Evolutionary conservation across 2,797 vertebrate genomes (phyloP), one percentile per base, ranked within the genome.

Genomic region (Kryptolebias ocellatus): DNA sequence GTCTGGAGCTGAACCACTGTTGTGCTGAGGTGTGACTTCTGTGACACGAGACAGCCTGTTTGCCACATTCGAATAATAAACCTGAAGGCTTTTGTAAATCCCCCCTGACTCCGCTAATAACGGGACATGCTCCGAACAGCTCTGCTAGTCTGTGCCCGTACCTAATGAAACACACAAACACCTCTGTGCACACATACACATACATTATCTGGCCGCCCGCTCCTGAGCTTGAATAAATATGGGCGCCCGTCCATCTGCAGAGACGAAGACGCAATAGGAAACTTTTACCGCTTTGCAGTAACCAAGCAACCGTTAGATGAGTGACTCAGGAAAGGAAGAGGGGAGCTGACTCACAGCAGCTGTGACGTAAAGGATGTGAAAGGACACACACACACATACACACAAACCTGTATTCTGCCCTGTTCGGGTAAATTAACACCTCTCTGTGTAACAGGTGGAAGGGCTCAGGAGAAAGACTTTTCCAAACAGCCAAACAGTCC

Each of bases 161-260:
- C 16, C 51, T 65, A 67, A 65, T 52, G 37, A 85, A 77, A 70
- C 84, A 77, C 60, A 58, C 70, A 67, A 44, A 61, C 20, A 45
- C 74, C 53, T 37, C 29, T 72, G 49, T 46, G 46, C 72, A 75
- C 79, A 80, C 74, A 85, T 65, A 85, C 80, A 74, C 78, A 77
- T 76, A 59, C 76, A 78, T 90, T 86, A 89, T 92, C 90, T 72
- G 87, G 71, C 84, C 90, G 79, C 80, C 91, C 80, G 79, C 76
- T 86, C 75, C 80, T 70, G 81, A 76, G 86, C 89, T 86, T 93
- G 91, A 94, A 94, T 94, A 94, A 94, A 94, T 93, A 95, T 94
- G 74, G 62, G 80, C 80, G 75, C 60, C 79, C 62, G 63, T 92
- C 83, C 84, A 76, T 85, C 86, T 66, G 50, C 76, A 86, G 85